These are phyloP conservation scores for Ammospiza caudacuta DNA, from an alignment of 2,113 vertebrate genomes.

Conservation along the genomic window DNA sequence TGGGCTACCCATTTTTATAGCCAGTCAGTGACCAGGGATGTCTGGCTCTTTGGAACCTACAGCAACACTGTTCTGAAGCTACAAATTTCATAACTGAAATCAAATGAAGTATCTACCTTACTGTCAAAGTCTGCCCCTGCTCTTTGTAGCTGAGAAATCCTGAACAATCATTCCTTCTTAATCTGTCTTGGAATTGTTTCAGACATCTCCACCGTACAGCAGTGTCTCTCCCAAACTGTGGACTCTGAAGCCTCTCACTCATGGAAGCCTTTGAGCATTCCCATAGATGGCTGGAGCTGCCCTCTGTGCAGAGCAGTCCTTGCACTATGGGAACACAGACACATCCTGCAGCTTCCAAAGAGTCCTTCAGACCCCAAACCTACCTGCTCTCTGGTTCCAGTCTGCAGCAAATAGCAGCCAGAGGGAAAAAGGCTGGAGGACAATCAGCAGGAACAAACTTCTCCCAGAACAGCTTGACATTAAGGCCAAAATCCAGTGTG, in stretches of 20 bases:
- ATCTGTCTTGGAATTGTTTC: not conserved
- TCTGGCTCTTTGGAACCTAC: not conserved
- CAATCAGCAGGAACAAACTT: slow-evolving; percentile 95
- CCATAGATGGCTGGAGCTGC: not conserved
- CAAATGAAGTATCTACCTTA: not conserved
- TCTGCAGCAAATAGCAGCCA: slow-evolving; percentile 93
- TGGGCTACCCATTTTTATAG: not conserved
- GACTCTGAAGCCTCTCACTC: not conserved
- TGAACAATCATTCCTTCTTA: not conserved
- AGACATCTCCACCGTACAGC: not conserved
- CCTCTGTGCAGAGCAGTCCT: not conserved
- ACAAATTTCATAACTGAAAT: not conserved
- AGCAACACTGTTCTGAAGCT: not conserved
- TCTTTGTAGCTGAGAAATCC: not conserved
- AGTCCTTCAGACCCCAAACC: not conserved
- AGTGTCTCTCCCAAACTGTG: not conserved
- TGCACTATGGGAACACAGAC: not conserved
- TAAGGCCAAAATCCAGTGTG: slow-evolving; percentile 93
- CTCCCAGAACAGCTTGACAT: slow-evolving; percentile 92
- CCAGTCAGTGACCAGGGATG: not conserved
- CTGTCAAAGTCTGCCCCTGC: not conserved
- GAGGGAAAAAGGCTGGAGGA: slow-evolving; percentile 91
- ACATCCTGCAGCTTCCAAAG: not conserved
- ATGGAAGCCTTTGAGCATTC: not conserved
- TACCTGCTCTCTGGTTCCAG: slow-evolving; percentile 92